Conservation (phyloP, 2,797 vertebrate species). For the Tauraco hartlaubi region DNA sequence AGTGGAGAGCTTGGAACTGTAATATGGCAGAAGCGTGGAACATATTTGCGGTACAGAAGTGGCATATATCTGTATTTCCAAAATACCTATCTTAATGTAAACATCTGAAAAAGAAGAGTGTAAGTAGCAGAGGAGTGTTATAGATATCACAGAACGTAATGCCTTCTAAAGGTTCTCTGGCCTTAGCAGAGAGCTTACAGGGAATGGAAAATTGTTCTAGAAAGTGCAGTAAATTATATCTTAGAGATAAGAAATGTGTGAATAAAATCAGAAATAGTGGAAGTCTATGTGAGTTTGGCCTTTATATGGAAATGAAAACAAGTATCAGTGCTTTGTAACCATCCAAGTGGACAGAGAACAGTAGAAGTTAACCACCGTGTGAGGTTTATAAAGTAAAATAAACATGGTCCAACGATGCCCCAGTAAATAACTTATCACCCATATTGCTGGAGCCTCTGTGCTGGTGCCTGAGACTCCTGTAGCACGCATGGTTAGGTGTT, state of each 20-base stretch:
- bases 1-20: neutral
- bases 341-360: neutral
- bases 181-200: neutral
- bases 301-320: neutral
- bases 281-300: neutral
- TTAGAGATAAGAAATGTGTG: neutral
- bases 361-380: neutral
- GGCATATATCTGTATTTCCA: neutral
- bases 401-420: neutral
- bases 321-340: neutral
- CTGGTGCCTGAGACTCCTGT: neutral
- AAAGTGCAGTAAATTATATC: neutral
- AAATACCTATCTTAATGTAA: neutral
- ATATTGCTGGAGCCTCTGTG: neutral
- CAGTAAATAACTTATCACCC: neutral
- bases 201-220: neutral
- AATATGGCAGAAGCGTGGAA: neutral
- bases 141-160: neutral
- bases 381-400: neutral
- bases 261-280: neutral
- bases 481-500: neutral
- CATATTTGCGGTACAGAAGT: neutral
- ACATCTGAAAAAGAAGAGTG: neutral
- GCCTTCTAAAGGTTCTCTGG: neutral
- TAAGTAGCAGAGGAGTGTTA: neutral